Conservation (phyloP, 2,113 vertebrate genomes). For the Cheilinus undulatus region DNA sequence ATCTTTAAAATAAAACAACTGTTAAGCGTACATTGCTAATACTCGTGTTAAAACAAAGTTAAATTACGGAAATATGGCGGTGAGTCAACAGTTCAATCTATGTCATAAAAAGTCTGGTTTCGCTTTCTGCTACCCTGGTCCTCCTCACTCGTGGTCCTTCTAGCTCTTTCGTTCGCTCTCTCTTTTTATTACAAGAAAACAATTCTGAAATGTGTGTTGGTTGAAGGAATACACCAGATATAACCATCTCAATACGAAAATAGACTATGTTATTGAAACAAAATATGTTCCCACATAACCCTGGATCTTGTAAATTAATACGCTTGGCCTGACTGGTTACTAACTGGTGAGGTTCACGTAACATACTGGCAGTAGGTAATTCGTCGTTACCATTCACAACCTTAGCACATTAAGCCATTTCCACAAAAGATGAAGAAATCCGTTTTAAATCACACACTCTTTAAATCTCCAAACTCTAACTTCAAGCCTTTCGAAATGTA, state of each 20-base stretch:
- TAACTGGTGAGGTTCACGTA: constrained; percentile 9
- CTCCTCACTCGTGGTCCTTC: constrained; percentile 32
- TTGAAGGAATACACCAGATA: neutral
- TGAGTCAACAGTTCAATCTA: neutral
- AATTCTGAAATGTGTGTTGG: neutral
- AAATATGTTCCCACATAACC: neutral
- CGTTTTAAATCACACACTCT: neutral
- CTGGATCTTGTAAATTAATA: neutral
- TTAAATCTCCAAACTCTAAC: neutral
- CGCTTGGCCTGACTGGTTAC: constrained; percentile 12
- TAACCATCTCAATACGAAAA: neutral
- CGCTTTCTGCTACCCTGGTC: constrained; percentile 9
- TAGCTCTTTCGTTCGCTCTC: constrained; percentile 29
- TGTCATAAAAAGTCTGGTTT: constrained; percentile 13
- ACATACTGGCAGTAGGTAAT: neutral
- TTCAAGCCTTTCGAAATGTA: neutral
- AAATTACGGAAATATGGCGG: too few species aligned
- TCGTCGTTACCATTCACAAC: constrained; percentile 5
- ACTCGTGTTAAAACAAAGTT: rapidly evolving
- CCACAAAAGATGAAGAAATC: neutral
- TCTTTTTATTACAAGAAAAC: neutral
- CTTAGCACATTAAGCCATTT: neutral
- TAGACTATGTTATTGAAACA: neutral
- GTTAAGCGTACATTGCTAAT: neutral
- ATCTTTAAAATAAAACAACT: too few species aligned